These are phyloP conservation scores for Plestiodon gilberti DNA, from an alignment of 2,113 vertebrate genomes.

Conservation along the genomic window DNA sequence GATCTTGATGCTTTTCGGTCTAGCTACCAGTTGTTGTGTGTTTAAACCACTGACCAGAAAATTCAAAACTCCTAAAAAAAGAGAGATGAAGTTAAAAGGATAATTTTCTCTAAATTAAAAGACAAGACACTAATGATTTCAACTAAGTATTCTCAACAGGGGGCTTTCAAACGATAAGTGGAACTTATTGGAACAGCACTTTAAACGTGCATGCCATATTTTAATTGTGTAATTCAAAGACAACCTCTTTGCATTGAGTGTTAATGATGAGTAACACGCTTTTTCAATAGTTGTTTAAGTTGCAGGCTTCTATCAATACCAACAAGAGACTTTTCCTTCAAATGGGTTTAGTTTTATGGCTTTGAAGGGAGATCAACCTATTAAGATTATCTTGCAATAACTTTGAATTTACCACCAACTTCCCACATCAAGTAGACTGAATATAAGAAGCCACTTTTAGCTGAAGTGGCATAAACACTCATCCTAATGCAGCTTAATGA, in stretches of 20 bases:
- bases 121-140: constrained; percentile 10
- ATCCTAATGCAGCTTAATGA: background rate
- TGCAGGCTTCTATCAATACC: background rate
- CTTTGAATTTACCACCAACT: background rate
- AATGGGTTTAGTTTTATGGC: background rate
- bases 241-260: background rate
- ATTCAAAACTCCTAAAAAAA: background rate
- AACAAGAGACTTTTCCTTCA: background rate
- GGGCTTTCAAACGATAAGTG: constrained; percentile 31
- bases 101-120: constrained; percentile 39
- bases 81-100: background rate
- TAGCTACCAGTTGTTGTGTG: constrained; percentile 11
- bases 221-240: constrained; percentile 10
- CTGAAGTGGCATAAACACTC: background rate
- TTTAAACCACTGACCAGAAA: constrained; percentile 12
- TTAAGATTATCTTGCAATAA: background rate
- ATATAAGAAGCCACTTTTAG: background rate
- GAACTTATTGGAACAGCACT: background rate
- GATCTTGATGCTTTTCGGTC: constrained; percentile 21
- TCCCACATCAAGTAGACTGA: background rate
- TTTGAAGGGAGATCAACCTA: background rate
- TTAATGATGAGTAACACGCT: background rate
- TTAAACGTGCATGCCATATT: background rate
- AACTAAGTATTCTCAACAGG: constrained; percentile 19
- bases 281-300: background rate